Evolutionary conservation across 2,113 vertebrate species (phyloP), one percentile per base, ranked within the genome.

Genomic region (Hirundichthys speculiger): DNA sequence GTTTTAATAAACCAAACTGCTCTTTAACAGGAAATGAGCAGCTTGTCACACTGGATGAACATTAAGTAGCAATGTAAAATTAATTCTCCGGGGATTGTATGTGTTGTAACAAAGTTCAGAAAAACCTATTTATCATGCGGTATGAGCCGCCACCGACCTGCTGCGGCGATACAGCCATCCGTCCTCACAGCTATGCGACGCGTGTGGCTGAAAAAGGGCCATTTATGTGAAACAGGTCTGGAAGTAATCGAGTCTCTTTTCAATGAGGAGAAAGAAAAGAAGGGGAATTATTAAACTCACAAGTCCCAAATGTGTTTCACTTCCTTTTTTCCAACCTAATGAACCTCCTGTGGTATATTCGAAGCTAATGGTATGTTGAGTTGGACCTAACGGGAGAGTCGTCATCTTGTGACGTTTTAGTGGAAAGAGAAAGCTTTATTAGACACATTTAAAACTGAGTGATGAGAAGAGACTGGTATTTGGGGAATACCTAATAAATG

Each of bases 201-300:
- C 47, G 19, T 13, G 18, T 42, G 24, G 27, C 39, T 46, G 14
- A 54, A 79, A 41, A 22, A 75, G 20, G 16, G 68, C 43, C 49
- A 54, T 75, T 68, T 67, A 62, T 47, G 80, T 24, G 18, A 13
- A 72, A 48, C 15, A 41, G 34, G 73, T 87, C 83, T 90, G 88
- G 90, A 89, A 90, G 69, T 80, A 86, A 91, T 90, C 80, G 64
- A 73, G 55, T 79, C n/a, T 15, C n/a, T 73, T 22, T 59, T 39
- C 53, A 69, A 39, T 41, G 45, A 58, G 15, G 13, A 39, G 19
- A 16, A n/a, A 45, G n/a, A 53, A 69, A 58, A 61, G 63, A 60
- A 50, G 27, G 42, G 41, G 56, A 56, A 68, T 75, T 67, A 27
- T 50, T 54, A 27, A 76, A 69, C 74, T 63, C 72, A 79, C 73